Percentiles rank a stretch among this genome's conserved stretches.
phyloP scores from a whole-genome alignment of 37 sponge, comb jelly and placozoan species.

The Agelas oroides region DNA sequence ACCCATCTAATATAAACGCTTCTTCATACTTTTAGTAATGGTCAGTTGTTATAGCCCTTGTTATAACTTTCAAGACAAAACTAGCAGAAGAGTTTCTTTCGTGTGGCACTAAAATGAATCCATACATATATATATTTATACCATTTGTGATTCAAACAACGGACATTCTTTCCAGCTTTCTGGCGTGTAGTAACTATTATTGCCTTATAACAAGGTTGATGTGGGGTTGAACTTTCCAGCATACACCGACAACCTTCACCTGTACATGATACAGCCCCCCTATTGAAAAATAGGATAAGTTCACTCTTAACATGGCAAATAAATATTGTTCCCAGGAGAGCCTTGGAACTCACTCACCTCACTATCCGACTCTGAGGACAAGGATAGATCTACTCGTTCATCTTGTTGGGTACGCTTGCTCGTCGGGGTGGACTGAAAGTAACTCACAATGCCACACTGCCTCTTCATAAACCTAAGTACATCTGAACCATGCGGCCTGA shows the following conservation, averaged over 20 bases:
- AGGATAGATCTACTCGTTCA: no score
- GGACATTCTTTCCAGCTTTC: conserved; percentile 18
- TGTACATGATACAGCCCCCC: not conserved
- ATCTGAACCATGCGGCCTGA: no score
- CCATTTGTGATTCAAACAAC: conserved; percentile 23
- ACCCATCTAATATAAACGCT: conserved; percentile 26
- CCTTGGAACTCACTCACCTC: no score
- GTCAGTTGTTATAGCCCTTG: not conserved
- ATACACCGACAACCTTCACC: not conserved
- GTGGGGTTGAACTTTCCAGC: not conserved
- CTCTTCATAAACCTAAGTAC: no score
- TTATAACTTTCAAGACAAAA: conserved; percentile 5
- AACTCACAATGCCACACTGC: no score
- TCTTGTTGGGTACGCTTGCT: no score
- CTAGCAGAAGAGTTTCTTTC: conserved; percentile 23
- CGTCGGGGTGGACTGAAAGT: no score
- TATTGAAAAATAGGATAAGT: no score
- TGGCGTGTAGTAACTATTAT: conserved; percentile 9
- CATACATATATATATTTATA: conserved; percentile 18
- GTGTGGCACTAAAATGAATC: conserved; percentile 17
- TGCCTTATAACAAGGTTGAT: conserved; percentile 17
- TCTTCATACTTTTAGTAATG: not conserved
- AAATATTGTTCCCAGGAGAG: no score
- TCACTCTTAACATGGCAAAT: no score
- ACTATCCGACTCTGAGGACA: no score